A percentile compares a stretch with the other conserved stretches of the same genome.
These are phyloP conservation scores for Prietella phreatophila DNA, from an alignment of 2,113 vertebrate species.

Conservation along the genomic window DNA sequence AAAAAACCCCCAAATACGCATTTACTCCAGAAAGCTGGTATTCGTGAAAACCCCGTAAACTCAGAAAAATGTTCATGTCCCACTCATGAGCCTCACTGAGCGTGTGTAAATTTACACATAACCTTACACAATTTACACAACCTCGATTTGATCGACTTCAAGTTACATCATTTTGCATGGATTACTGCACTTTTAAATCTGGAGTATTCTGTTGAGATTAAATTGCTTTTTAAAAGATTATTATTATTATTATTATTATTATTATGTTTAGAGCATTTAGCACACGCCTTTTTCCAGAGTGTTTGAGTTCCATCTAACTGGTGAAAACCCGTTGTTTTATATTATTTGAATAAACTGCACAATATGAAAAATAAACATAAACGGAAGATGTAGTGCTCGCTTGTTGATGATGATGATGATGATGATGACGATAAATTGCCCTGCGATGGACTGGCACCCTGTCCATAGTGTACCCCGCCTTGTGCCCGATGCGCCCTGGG, in stretches of 20 bases:
- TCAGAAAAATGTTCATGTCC: background rate
- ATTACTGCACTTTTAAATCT: background rate
- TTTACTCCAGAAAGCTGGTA: background rate
- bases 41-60: background rate
- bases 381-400: background rate
- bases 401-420: background rate
- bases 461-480: no score
- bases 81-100: background rate
- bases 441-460: no score
- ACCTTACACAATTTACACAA: background rate
- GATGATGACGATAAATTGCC: no score
- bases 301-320: background rate
- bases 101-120: background rate
- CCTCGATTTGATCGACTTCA: background rate
- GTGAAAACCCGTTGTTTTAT: background rate
- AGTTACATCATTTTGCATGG: background rate
- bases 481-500: no score
- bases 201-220: background rate
- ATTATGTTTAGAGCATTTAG: background rate
- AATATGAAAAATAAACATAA: background rate
- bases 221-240: background rate
- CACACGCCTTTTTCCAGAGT: background rate
- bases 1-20: background rate
- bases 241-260: no score
- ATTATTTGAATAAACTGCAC: background rate